A percentile compares a stretch with the other conserved stretches of the same genome.
phyloP scores from a whole-genome alignment of 2,888 invertebrate species.

The Sthenelais limicola region DNA sequence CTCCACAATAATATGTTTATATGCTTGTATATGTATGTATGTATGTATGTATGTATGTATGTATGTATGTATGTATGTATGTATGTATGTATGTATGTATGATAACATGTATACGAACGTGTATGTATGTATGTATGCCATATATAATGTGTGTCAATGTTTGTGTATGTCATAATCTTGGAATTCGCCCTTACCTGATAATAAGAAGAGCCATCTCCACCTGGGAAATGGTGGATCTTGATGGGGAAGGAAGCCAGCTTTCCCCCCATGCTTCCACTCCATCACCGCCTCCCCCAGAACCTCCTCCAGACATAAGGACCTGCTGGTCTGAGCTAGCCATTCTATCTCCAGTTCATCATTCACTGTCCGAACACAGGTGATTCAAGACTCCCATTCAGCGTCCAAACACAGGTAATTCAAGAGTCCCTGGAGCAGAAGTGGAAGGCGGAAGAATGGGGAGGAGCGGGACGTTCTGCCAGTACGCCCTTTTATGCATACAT shows the following conservation, averaged over 20 bases:
- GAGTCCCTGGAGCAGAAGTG: too few relatives aligned
- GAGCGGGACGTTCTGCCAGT: too few relatives aligned
- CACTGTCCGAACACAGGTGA: too few relatives aligned
- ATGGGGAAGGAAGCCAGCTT: background rate
- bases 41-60: background rate
- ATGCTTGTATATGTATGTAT: background rate
- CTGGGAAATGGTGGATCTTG: slow-evolving; percentile 1
- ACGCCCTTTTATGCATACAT: too few relatives aligned
- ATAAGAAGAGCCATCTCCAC: slow-evolving; percentile 11
- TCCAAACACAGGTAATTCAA: too few relatives aligned
- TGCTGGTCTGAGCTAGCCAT: too few relatives aligned
- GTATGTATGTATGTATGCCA: background rate
- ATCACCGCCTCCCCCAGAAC: background rate
- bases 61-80: background rate
- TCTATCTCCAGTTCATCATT: too few relatives aligned
- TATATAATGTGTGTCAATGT: background rate
- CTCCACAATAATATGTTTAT: too few relatives aligned
- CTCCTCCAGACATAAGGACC: too few relatives aligned
- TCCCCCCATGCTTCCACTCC: background rate
- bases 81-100: background rate
- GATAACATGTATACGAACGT: background rate
- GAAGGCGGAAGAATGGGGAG: too few relatives aligned
- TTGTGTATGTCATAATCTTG: background rate
- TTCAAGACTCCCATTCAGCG: too few relatives aligned
- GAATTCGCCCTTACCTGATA: background rate